These are phyloP conservation scores for Theodoxus fluviatilis DNA, from an alignment of 2,888 invertebrate species.

Conservation along the genomic window DNA sequence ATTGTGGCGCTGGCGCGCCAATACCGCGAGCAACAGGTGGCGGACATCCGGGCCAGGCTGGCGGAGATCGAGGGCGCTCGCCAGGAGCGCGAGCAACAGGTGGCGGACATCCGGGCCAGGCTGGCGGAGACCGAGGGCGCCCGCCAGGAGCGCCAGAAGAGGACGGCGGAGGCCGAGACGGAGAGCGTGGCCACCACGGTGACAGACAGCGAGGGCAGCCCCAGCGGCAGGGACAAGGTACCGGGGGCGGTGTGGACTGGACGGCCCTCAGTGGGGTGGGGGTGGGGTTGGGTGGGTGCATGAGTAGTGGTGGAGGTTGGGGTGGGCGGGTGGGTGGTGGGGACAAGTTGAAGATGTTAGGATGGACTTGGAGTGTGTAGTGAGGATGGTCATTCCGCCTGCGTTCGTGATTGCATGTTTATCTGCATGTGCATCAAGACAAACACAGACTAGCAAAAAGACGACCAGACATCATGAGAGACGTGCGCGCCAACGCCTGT, in stretches of 20 bases:
- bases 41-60: constrained; percentile 32
- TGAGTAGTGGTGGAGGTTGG: no score
- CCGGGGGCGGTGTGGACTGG: neutral
- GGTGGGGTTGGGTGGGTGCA: no score
- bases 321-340: no score
- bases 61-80: constrained; percentile 35
- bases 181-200: constrained; percentile 15
- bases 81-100: constrained; percentile 31
- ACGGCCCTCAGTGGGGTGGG: no score
- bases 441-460: no score
- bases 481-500: no score
- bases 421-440: no score
- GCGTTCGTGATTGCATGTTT: no score
- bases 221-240: constrained; percentile 9
- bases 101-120: constrained; percentile 5
- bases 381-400: no score
- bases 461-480: no score
- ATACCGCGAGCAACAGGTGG: constrained; percentile 33
- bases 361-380: no score
- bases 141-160: neutral
- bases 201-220: neutral
- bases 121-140: neutral
- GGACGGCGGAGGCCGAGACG: constrained; percentile 22
- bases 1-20: constrained; percentile 33
- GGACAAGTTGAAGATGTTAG: no score